These are phyloP conservation scores for Ichneumon xanthorius DNA, from an alignment of 2,888 invertebrate genomes.

Conservation along the genomic window DNA sequence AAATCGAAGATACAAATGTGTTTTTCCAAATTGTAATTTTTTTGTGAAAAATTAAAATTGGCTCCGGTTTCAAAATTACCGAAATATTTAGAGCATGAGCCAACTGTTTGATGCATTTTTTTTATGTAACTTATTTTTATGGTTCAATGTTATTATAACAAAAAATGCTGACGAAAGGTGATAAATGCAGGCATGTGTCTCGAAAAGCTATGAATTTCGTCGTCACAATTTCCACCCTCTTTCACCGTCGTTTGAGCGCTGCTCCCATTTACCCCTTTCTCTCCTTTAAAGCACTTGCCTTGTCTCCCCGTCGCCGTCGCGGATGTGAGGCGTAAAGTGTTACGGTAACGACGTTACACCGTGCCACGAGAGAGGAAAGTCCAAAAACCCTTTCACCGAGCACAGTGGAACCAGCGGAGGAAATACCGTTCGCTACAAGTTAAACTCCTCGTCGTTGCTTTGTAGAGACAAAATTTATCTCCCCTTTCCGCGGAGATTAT, in stretches of 20 bases:
- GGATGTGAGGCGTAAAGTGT: constrained; percentile 51
- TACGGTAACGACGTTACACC: constrained; percentile 64
- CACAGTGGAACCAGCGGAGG: constrained; percentile 28
- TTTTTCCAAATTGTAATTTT: too few relatives aligned
- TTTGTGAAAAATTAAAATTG: too few relatives aligned
- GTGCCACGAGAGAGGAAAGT: constrained; percentile 40
- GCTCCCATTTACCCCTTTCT: constrained; percentile 19
- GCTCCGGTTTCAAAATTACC: too few relatives aligned
- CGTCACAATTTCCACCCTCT: constrained; percentile 1
- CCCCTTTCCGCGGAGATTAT: background rate
- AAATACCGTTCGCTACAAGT: constrained; percentile 48
- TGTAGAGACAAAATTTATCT: background rate
- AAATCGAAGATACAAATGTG: too few relatives aligned
- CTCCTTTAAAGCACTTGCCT: constrained; percentile 15
- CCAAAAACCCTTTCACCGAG: constrained; percentile 56
- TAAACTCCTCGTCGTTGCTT: constrained; percentile 15
- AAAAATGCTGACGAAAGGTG: background rate
- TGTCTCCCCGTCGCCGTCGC: constrained; percentile 25
- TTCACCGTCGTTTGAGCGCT: constrained; percentile 9
- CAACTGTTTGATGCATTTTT: background rate
- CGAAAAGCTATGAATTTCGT: constrained; percentile 24
- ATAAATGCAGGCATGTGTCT: background rate
- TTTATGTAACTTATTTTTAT: background rate
- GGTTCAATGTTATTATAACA: background rate
- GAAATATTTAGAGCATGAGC: background rate